Conservation (phyloP, 2,888 invertebrate species). For the Plagiodera versicolora region DNA sequence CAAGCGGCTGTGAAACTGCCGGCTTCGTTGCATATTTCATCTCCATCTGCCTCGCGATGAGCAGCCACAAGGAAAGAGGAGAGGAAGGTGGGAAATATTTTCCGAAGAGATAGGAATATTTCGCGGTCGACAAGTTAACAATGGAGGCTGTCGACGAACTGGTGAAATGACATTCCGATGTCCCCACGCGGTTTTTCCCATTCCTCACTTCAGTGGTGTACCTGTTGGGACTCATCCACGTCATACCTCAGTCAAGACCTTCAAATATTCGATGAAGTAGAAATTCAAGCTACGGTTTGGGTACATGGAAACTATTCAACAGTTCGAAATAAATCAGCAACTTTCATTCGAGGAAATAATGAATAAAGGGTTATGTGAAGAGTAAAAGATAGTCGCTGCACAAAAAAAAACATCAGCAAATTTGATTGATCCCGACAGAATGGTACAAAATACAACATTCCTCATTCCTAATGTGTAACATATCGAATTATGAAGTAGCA, state of each 20-base stretch:
- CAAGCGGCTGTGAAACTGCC: constrained; percentile 20
- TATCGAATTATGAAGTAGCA: too few relatives aligned
- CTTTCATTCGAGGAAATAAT: too few relatives aligned
- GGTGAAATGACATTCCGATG: constrained; percentile 49
- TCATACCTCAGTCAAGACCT: not conserved
- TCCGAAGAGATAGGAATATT: constrained; percentile 45
- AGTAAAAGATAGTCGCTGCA: too few relatives aligned
- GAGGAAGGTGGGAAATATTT: constrained; percentile 35
- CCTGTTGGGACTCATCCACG: not conserved
- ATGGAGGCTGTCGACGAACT: constrained; percentile 44
- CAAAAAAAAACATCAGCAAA: too few relatives aligned
- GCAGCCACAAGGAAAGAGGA: constrained; percentile 24
- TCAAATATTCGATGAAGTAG: not conserved
- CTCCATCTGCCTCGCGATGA: constrained; percentile 21
- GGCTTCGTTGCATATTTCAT: constrained; percentile 33
- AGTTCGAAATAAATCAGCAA: too few relatives aligned
- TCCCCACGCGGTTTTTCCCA: constrained; percentile 41
- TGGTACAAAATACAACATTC: too few relatives aligned
- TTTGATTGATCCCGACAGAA: too few relatives aligned
- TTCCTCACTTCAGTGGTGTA: constrained; percentile 14
- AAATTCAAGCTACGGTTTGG: not conserved
- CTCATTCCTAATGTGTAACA: too few relatives aligned
- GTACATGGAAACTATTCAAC: too few relatives aligned
- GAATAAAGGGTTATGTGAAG: too few relatives aligned
- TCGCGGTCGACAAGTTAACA: constrained; percentile 49